phyloP scores from a whole-genome alignment of 2,888 invertebrate genomes.

The Eristalis arbustorum region DNA sequence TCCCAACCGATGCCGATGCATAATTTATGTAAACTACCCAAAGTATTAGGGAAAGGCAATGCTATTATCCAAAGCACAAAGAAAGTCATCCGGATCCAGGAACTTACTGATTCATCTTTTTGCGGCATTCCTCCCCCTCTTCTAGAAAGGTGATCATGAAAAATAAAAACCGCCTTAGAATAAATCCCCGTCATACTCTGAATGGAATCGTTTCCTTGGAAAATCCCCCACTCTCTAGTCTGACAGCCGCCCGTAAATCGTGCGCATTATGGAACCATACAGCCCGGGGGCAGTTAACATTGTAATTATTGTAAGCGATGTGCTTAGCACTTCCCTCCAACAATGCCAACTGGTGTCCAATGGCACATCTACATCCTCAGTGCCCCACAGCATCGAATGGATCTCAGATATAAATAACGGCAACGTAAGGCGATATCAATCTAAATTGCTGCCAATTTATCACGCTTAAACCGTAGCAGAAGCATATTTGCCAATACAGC shows the following conservation, averaged over 20 bases:
- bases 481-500: not conserved
- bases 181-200: not conserved
- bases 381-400: constrained; percentile 5
- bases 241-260: not conserved
- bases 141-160: not conserved
- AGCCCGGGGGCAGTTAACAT: not conserved
- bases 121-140: not conserved
- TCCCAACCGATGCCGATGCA: too few species aligned
- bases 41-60: not conserved
- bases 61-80: not conserved
- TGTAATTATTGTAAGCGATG: constrained; percentile 13
- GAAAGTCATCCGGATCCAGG: not conserved
- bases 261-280: not conserved
- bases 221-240: not conserved
- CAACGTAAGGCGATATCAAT: constrained; percentile 19
- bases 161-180: not conserved
- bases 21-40: not conserved
- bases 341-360: not conserved
- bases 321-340: not conserved
- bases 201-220: not conserved
- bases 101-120: not conserved
- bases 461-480: constrained; percentile 16
- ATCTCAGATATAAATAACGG: constrained; percentile 27
- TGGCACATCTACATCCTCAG: not conserved
- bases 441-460: constrained; percentile 46